Percentiles rank a stretch among this genome's conserved stretches.
Conservation (phyloP, 1,140 invertebrate genomes). For the Drosophila arawakana region DNA sequence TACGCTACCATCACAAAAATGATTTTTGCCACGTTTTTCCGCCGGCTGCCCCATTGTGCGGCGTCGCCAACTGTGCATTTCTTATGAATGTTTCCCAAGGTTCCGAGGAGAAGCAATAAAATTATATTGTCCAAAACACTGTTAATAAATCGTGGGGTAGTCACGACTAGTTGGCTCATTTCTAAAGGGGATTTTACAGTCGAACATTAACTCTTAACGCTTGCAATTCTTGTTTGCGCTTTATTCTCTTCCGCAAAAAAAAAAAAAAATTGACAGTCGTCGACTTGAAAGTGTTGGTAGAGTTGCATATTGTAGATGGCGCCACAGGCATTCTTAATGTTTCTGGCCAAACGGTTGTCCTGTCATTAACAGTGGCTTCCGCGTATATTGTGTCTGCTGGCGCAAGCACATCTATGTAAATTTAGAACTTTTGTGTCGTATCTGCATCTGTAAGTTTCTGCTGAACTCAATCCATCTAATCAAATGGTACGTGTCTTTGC, state of each 20-base stretch:
- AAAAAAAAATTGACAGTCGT: not conserved
- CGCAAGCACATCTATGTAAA: not conserved
- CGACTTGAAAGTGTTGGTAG: not conserved
- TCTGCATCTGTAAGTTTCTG: slow-evolving; percentile 5
- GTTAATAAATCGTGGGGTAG: not conserved
- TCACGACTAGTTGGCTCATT: not conserved
- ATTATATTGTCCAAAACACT: not conserved
- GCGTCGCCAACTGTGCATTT: slow-evolving; percentile 51
- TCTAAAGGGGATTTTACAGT: not conserved
- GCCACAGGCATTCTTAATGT: not conserved
- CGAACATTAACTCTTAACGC: not conserved
- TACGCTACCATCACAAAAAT: too few relatives aligned
- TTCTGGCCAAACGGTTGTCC: not conserved
- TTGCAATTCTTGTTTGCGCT: not conserved
- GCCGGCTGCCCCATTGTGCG: too few relatives aligned
- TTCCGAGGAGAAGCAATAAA: slow-evolving; percentile 4
- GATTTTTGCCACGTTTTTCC: too few relatives aligned
- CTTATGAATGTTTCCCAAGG: slow-evolving; percentile 20
- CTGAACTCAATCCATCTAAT: slow-evolving; percentile 54
- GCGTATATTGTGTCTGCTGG: not conserved
- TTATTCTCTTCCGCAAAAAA: not conserved
- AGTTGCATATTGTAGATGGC: slow-evolving; percentile 6
- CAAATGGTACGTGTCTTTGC: slow-evolving; percentile 68
- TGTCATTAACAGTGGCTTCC: slow-evolving; percentile 23
- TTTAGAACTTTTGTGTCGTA: not conserved